A percentile compares a stretch with the other conserved stretches of the same genome.
Evolutionary conservation across 2,113 vertebrate genomes (phyloP).

Genomic region (Eubucco bourcierii): DNA sequence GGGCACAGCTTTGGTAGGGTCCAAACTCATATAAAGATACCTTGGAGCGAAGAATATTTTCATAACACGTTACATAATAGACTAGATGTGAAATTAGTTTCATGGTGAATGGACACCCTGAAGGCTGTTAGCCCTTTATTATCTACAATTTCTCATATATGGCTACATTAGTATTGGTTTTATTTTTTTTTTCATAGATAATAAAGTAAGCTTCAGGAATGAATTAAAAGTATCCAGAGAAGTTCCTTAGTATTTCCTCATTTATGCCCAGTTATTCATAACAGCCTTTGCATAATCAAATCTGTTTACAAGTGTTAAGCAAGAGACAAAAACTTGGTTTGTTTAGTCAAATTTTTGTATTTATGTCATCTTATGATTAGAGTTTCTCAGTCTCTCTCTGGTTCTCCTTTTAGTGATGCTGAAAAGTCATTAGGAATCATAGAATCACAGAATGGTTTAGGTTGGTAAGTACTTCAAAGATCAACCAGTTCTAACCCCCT

Average conservation of each 20-base stretch:
- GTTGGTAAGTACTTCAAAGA: too few relatives aligned
- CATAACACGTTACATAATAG: conserved; percentile 77
- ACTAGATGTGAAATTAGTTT: conserved; percentile 81
- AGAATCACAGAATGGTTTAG: too few relatives aligned
- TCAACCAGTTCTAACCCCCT: too few relatives aligned
- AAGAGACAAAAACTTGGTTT: not conserved
- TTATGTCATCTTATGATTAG: not conserved
- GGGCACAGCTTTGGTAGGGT: not conserved
- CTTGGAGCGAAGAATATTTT: conserved; percentile 69
- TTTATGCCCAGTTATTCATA: not conserved
- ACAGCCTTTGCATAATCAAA: not conserved
- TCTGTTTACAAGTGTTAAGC: not conserved
- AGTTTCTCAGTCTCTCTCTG: not conserved
- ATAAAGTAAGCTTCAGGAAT: conserved; percentile 40
- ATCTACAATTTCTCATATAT: conserved; percentile 29
- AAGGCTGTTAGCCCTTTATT: conserved; percentile 71
- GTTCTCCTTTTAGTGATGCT: not conserved
- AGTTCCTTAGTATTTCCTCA: not conserved
- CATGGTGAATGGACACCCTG: conserved; percentile 61
- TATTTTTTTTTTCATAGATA: conserved; percentile 51
- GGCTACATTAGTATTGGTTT: conserved; percentile 23
- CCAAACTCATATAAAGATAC: conserved; percentile 48
- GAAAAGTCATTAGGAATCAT: not conserved
- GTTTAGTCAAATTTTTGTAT: not conserved
- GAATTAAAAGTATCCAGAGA: not conserved